Evolutionary conservation across 2,888 invertebrate genomes (phyloP).

Genomic region (Petrolisthes manimaculis): DNA sequence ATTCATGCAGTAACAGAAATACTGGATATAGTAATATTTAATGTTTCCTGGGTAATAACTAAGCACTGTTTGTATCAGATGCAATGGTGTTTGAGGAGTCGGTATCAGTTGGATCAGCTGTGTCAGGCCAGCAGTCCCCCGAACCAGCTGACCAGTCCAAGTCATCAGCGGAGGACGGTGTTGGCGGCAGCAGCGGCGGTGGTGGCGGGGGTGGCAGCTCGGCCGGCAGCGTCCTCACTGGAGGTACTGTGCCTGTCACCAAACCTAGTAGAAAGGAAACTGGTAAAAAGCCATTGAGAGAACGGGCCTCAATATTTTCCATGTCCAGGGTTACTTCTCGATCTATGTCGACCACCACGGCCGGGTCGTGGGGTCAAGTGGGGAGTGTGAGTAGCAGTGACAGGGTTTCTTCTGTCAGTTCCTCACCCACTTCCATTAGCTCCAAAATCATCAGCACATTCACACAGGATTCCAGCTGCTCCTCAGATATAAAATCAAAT

Average conservation of each 20-base stretch:
- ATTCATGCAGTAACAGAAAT: not conserved
- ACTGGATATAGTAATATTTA: not conserved
- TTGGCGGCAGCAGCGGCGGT: conserved; percentile 46
- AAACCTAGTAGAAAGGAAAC: conserved; percentile 54
- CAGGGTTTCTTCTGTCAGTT: conserved; percentile 31
- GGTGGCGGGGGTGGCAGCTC: conserved; percentile 48
- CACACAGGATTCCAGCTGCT: conserved; percentile 50
- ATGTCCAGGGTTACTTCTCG: conserved; percentile 56
- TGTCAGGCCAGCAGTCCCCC: conserved; percentile 64
- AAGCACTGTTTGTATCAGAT: conserved; percentile 24
- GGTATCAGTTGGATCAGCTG: conserved; percentile 61
- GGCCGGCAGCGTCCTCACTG: conserved; percentile 47
- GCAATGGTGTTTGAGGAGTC: conserved; percentile 64
- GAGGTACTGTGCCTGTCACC: conserved; percentile 50
- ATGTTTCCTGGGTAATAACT: not conserved
- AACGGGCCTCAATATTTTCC: conserved; percentile 55
- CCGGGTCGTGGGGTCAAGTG: conserved; percentile 33
- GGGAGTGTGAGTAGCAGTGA: conserved; percentile 36
- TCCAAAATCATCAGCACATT: conserved; percentile 40
- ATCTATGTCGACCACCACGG: conserved; percentile 40
- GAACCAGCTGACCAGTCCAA: conserved; percentile 58
- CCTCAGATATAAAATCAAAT: conserved; percentile 39
- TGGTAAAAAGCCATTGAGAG: conserved; percentile 55
- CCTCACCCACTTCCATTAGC: conserved; percentile 39
- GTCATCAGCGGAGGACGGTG: conserved; percentile 58